phyloP scores from a whole-genome alignment of 2,888 invertebrate species.

The Ormia ochracea region DNA sequence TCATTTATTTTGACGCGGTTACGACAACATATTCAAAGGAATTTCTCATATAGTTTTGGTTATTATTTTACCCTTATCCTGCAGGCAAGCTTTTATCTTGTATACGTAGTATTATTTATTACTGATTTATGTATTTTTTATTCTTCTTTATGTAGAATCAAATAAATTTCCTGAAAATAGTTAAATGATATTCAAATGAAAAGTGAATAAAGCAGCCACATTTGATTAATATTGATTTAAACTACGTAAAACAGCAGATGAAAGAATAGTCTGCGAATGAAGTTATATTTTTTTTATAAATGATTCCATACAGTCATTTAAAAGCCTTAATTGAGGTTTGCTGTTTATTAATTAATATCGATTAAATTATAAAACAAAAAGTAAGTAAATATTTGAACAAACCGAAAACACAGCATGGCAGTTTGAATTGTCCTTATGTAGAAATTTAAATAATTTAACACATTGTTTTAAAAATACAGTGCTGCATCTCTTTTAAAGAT shows the following conservation, averaged over 20 bases:
- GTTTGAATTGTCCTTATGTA: neutral
- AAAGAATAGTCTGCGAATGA: neutral
- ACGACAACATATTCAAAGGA: too few species aligned
- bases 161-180: constrained; percentile 22
- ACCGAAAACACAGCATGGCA: neutral
- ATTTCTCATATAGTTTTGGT: too few species aligned
- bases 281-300: neutral
- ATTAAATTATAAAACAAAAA: neutral
- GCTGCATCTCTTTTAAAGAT: too few species aligned
- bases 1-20: too few species aligned
- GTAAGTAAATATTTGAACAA: neutral
- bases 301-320: neutral
- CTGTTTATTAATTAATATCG: neutral
- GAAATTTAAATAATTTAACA: neutral
- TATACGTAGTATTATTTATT: neutral
- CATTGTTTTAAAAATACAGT: too few species aligned
- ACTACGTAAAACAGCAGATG: neutral
- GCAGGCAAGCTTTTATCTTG: neutral
- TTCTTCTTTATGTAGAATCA: constrained; percentile 30
- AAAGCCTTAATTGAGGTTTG: neutral
- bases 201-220: neutral
- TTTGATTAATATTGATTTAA: constrained; percentile 11
- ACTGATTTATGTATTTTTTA: neutral
- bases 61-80: neutral
- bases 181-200: constrained; percentile 17